These are phyloP conservation scores for Bergia sp. DNA, from an alignment of 92 coral and sea anemone species.

Conservation along the genomic window DNA sequence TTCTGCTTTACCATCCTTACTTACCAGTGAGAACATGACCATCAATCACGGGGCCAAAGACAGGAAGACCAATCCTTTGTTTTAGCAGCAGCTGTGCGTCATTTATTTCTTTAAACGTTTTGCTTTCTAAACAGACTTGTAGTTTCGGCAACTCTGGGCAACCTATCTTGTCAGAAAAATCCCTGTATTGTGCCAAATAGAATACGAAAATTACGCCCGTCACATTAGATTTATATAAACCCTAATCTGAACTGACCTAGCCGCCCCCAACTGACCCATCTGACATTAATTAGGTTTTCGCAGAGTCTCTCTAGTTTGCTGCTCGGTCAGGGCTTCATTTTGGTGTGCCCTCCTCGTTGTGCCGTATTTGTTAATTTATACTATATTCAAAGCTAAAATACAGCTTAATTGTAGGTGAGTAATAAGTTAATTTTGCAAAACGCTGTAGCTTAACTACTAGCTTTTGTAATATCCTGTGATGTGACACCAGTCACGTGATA, in stretches of 20 bases:
- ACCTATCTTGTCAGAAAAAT: slow-evolving; percentile 7
- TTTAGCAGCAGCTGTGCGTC: background rate
- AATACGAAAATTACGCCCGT: too few species aligned
- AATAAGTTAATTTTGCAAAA: too few species aligned
- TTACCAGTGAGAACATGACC: slow-evolving; percentile 1
- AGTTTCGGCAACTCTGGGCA: slow-evolving; percentile 4
- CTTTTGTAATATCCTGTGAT: too few species aligned
- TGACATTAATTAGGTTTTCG: background rate
- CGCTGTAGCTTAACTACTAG: too few species aligned
- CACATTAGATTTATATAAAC: too few species aligned
- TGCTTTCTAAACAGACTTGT: background rate
- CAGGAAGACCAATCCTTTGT: background rate
- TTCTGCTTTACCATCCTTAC: background rate
- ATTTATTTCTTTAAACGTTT: background rate
- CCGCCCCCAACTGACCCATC: background rate
- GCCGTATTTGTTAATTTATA: too few species aligned
- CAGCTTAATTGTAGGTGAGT: too few species aligned
- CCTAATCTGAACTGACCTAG: background rate
- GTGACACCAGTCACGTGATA: too few species aligned
- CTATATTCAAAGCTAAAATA: too few species aligned
- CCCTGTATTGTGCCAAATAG: background rate
- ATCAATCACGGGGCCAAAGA: slow-evolving; percentile 18
- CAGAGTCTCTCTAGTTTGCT: too few species aligned
- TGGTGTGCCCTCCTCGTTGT: too few species aligned
- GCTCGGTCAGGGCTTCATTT: too few species aligned